These are phyloP conservation scores for Troides helena DNA, from an alignment of 2,888 invertebrate genomes.

Conservation along the genomic window DNA sequence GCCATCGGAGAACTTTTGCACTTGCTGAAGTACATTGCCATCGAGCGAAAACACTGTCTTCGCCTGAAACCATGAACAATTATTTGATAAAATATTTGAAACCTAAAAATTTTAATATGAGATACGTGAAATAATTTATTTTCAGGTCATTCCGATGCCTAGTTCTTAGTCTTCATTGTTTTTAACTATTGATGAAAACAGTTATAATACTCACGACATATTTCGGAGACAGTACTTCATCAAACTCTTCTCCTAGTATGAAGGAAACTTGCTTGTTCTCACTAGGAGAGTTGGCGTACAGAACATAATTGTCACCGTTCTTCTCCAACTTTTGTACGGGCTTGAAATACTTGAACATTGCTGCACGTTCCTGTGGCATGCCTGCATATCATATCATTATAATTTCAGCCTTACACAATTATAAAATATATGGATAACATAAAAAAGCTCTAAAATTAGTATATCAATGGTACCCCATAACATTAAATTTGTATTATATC, in stretches of 20 bases:
- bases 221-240: slow-evolving; percentile 30
- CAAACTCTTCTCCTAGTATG: slow-evolving; percentile 42
- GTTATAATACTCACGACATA: slow-evolving; percentile 15
- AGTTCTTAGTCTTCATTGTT: too few species aligned
- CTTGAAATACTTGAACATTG: slow-evolving; percentile 30
- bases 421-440: too few species aligned
- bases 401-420: too few species aligned
- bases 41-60: neutral
- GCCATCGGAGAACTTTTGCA: slow-evolving; percentile 2
- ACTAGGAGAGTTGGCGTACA: slow-evolving; percentile 30
- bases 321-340: slow-evolving; percentile 39
- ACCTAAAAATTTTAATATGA: too few species aligned
- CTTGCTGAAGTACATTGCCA: slow-evolving; percentile 11
- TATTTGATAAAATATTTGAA: too few species aligned
- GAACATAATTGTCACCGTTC: slow-evolving; percentile 43
- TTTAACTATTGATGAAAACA: neutral
- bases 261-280: slow-evolving; percentile 38
- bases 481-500: too few species aligned
- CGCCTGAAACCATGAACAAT: neutral
- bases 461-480: too few species aligned
- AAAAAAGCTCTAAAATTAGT: too few species aligned
- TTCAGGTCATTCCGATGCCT: neutral
- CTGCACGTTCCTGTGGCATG: neutral
- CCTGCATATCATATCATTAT: neutral
- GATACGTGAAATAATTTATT: too few species aligned